Evolutionary conservation across 2,797 vertebrate species (phyloP), one percentile per base, ranked within the genome.

Genomic region (Lagorchestes hirsutus): DNA sequence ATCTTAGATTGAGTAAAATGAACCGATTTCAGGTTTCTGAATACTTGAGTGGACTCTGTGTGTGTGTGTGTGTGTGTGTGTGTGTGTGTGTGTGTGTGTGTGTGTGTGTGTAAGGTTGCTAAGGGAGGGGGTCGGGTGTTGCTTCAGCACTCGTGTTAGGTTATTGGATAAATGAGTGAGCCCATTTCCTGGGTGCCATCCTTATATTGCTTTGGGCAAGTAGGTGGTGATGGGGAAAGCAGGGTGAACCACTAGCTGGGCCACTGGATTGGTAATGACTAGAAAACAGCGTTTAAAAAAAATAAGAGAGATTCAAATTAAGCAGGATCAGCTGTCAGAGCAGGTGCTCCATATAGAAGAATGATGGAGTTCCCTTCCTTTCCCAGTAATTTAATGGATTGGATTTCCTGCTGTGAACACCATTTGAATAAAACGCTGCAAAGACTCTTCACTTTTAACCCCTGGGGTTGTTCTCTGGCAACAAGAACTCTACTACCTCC

Each of bases 321-420:
- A 93, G 95, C 59, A 12, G 40, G 55, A 34, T 82, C 91, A 56
- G 74, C 92, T 91, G 95, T 57, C 29, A 29, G 74, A 93, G 93
- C 97, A 96, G 96, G 97, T 96, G 95, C 74, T 0, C n/a, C 34
- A 10, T 14, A 57, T 29, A 62, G n/a, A 59, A 94, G 93, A 92
- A 93, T 91, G 97, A 93, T 54, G 67, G 96, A 91, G 56, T 87
- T 94, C 55, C 91, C 93, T 82, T 54, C 54, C 90, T 55, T n/a
- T 62, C 52, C 90, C 54, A n/a, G 94, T 22, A 87, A 91, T 54
- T 54, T 55, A 91, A 91, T 87, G 74, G 54, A 92, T 90, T 46
- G 56, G 74, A 12, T 87, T 87, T 87, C 0, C 0, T 27, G 10
- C 10, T 0, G 62, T 54, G 5, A 46, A 22, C 96, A 18, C 0